Evolutionary conservation across 1,140 invertebrate species (phyloP), one percentile per base, ranked within the genome.

Genomic region (Hetaerina americana): DNA sequence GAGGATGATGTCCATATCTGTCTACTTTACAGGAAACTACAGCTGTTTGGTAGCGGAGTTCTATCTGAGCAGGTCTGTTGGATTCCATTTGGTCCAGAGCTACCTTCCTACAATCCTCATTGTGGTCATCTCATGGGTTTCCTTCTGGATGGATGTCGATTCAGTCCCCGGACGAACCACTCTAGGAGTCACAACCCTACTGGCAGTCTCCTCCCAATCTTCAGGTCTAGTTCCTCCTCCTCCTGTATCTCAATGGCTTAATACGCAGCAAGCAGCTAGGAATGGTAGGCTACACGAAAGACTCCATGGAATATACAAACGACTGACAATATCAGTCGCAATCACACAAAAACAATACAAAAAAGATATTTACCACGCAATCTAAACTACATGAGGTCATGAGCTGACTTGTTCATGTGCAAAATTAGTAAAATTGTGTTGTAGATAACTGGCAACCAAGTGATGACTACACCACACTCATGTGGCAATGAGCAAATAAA

Each of bases 61-160:
- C 74, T 80, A 82, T 28, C 76, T 88, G 66, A 79, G 82, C 67
- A 77, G 87, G 24, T 84, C 85, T 25, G 82, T 89, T 24, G 86
- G 85, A 5, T 87, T 86, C 77, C 86, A 89, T 78, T 73, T 89
- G 70, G 86, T 89, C 3, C 88, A 89, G 77, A 85, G 83, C 27
- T 89, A 88, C 77, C 79, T 89, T 68, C 87, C 87, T 0, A 88
- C 86, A 22, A 86, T 87, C 68, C 77, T 89, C 27, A 89, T 89
- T 74, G 88, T 89, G 8, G 86, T 87, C 66, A 88, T 89, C 69
- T 87, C 86, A 6, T 89, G 88, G 88, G 86, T 89, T 26, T 85
- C 83, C 12, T 88, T 88, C 76, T 88, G 87, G 87, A 83, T 88
- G 82, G 86, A 88, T 75, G 85, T 87, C 5, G 85, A 88, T 72